Evolutionary conservation across 1,140 invertebrate genomes (phyloP), one percentile per base, ranked within the genome.

Genomic region (Bombus polaris): DNA sequence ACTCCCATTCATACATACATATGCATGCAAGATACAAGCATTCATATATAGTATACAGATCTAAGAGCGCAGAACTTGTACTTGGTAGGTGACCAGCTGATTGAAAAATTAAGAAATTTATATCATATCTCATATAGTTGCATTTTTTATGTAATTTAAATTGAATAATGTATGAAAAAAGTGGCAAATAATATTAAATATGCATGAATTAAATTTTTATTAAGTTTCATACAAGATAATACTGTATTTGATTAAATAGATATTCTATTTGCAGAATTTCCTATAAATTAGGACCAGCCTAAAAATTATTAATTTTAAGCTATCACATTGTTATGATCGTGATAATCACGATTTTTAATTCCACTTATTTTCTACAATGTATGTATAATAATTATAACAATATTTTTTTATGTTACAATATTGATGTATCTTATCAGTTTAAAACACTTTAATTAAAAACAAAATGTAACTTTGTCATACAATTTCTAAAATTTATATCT

Each of bases 261-360:
- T 62, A 37, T 72, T 87, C 32, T 90, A 87, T 89, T 87, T 77
- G 87, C 78, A 81, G 80, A 88, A 87, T 81, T 82, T 89, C 75
- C 86, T 93, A 91, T 88, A 89, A 92, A 91, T 93, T 93, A 94
- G 90, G 92, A 85, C 89, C 90, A 92, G 91, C 90, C 92, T 93
- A 94, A 92, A 90, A 87, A 86, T 89, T 0, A 77, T 87, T 80
- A 89, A 86, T 83, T 42, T 77, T 59, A 57, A 75, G 35, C 73
- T 84, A 89, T 92, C 85, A 90, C 77, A 92, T 83, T 77, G 70
- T 74, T 65, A 76, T 86, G 81, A 37, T 79, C 74, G 72, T 59
- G 42, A 77, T 32, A 73, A 53, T 73, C 53, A 74, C 39, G 42
- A 86, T 75, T 81, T 59, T 37, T 77, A 85, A 62, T 80, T 44